A percentile compares a stretch with the other conserved stretches of the same genome.
Conservation (phyloP, 2,113 vertebrate genomes). For the Campylomormyrus tamandua region DNA sequence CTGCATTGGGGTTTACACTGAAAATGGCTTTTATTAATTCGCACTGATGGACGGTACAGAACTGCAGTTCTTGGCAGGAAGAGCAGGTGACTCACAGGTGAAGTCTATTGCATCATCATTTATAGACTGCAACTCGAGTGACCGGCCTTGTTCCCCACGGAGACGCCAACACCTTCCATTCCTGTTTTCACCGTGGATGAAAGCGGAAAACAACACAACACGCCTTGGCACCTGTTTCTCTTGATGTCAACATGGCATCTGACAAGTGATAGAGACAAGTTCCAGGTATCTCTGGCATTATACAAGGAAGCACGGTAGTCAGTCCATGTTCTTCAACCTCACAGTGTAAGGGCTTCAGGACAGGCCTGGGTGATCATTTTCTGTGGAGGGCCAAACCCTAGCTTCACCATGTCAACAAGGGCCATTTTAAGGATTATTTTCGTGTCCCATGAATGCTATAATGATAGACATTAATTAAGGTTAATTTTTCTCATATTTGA, state of each 20-base stretch:
- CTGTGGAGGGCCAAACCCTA: background rate
- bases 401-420: background rate
- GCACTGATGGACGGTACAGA: background rate
- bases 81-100: slow-evolving; percentile 33
- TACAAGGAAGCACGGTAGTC: background rate
- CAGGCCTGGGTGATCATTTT: background rate
- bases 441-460: background rate
- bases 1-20: slow-evolving; percentile 22
- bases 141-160: slow-evolving; percentile 25
- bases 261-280: background rate
- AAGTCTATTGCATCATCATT: slow-evolving; percentile 10
- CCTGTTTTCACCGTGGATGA: background rate
- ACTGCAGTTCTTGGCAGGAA: slow-evolving; percentile 14
- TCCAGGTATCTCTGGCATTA: background rate
- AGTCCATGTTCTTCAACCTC: background rate
- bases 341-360: background rate
- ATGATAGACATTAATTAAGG: background rate
- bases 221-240: background rate
- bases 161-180: background rate
- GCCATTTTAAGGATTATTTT: background rate
- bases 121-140: slow-evolving; percentile 11
- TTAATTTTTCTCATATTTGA: background rate
- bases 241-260: background rate
- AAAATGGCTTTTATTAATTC: slow-evolving; percentile 22
- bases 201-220: background rate